Evolutionary conservation across 2,797 vertebrate genomes (phyloP), one percentile per base, ranked within the genome.

Genomic region (Taenioides sp.): DNA sequence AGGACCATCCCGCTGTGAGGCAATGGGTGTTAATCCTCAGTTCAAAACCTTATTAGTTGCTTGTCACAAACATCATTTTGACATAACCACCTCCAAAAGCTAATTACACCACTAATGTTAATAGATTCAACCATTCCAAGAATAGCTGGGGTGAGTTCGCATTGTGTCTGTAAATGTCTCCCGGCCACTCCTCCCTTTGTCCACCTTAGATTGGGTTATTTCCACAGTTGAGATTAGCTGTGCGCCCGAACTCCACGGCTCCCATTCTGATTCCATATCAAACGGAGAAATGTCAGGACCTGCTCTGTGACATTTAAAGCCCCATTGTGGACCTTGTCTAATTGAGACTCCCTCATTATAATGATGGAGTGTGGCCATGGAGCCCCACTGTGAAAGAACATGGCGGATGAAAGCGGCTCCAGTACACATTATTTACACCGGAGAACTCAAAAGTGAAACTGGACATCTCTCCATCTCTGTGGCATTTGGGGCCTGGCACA

Each of bases 211-310:
- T 82, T 87, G 85, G 83, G 87, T 90, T 88, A 88, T 87, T 88
- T 84, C 58, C 17, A 70, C 83, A 84, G 78, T 83, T 82, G 89
- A 87, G 89, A 91, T 91, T 89, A 91, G 89, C 92, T 86, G 80
- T 86, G 47, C 47, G 77, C 85, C 85, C 90, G 89, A 91, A 92
- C 90, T 86, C 77, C 66, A 49, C 27, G 61, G 82, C 91, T 91
- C 82, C 84, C 75, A 73, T 89, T 92, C 85, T 90, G 91, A 92
- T 92, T 92, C 79, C 86, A 85, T 91, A 92, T 93, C 92, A 93
- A 91, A 91, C 82, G 85, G 75, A 90, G 89, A 93, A 93, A 93
- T 93, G 92, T 91, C 92, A 92, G 88, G 91, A 92, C 91, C 90
- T 91, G 85, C 85, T 74, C 87, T 82, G 83, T 92, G 92, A 93